A percentile compares a stretch with the other conserved stretches of the same genome.
Conservation (phyloP, 2,888 invertebrate species). For the Morpho helenor region DNA sequence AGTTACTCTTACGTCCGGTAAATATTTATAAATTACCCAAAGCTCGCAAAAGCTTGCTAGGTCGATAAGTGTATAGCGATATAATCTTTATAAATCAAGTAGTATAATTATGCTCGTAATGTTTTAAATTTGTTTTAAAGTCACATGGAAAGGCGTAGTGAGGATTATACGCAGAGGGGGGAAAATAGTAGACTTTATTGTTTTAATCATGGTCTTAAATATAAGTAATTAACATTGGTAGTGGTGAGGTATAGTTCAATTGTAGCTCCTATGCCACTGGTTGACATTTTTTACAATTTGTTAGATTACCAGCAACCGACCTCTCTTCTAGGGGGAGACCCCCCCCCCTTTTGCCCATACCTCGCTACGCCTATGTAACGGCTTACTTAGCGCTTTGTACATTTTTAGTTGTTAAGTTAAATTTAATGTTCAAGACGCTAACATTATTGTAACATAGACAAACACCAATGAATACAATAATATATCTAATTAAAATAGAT, state of each 20-base stretch:
- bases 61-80: not conserved
- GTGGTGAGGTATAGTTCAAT: too few relatives aligned
- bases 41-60: slow-evolving; percentile 1
- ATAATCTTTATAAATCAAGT: not conserved
- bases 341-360: too few relatives aligned
- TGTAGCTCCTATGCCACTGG: too few relatives aligned
- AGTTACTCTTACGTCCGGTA: slow-evolving; percentile 1
- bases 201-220: not conserved
- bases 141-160: too few relatives aligned
- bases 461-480: slow-evolving; percentile 63
- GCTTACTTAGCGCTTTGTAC: slow-evolving; percentile 11
- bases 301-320: too few relatives aligned
- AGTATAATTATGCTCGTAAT: not conserved
- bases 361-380: not conserved
- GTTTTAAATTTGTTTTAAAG: not conserved
- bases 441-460: slow-evolving; percentile 30
- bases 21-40: slow-evolving; percentile 2
- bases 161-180: too few relatives aligned
- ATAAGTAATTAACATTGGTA: too few relatives aligned
- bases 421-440: slow-evolving; percentile 19
- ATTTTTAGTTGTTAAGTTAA: slow-evolving; percentile 17
- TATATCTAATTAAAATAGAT: slow-evolving; percentile 36
- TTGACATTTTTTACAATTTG: not conserved
- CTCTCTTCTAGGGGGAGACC: too few relatives aligned
- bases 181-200: not conserved